Base-by-base conservation (phyloP, 2,888 invertebrate species). In the Danaus chrysippus region DNA sequence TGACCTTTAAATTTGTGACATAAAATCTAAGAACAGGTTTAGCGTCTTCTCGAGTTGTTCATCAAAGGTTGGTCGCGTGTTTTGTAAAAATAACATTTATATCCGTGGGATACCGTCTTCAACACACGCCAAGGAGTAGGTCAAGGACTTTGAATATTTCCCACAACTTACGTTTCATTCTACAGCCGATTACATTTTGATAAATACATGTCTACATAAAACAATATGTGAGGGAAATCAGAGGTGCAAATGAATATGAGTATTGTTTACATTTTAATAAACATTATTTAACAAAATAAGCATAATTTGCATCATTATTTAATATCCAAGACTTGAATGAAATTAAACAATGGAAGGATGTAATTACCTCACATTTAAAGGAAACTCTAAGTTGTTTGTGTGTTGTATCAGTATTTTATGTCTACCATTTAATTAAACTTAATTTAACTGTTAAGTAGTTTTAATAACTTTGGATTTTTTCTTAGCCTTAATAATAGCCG, bases 111-210 rank as follows among this genome's bases (percentile, higher is more conserved):
- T 74, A 72, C 58, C 63, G 64, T 67, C 64, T 63, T 63, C 65
- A 70, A 17, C 49, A 49, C 49, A 62, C 66, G 70, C 64, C 66
- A 60, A 62, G 66, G 71, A 81, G 77, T 81, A 68, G 82, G 85
- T 81, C 84, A 86, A 84, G 86, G 85, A 76, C 78, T 72, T 52
- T 53, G 58, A 61, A 70, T 56, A 72, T 74, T 84, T 84, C 84
- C 79, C 84, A 83, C 79, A 19, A 53, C 54, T 65, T 69, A 63
- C 63, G 63, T 60, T 65, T 66, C 10, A 49, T 63, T 67, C 66
- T 61, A 60, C 54, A 62, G 55, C 42, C 63, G 53, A 61, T 63
- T 58, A 61, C 65, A 59, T 23, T 23, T 23, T 44, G 54, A 63
- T 63, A 60, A 55, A 10, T 56, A 55, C 10, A 13, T 53, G 43